Base-by-base conservation (phyloP, 2,888 invertebrate species). In the Gisinianus flammeolus region DNA sequence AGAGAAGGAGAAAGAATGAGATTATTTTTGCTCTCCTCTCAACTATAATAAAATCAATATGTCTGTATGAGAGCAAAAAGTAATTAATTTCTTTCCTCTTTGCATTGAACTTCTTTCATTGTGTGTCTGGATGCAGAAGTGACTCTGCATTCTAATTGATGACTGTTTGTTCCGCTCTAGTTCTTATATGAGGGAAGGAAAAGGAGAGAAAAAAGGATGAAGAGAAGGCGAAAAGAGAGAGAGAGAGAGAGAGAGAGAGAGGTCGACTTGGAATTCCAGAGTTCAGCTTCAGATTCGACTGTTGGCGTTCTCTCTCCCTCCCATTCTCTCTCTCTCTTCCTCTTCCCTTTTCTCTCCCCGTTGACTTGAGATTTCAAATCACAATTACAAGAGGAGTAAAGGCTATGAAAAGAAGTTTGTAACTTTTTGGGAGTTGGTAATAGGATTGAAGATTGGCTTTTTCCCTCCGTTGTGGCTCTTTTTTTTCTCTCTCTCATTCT, bases 361-460 rank as follows among this genome's bases (percentile, higher is more conserved):
- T 70, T 70, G n/a, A n/a, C n/a, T n/a, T n/a, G 54, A 70, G 70
- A 70, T 70, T 54, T 70, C 70, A 70, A 70, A 70, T 70, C 70
- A 70, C 54, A 70, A 70, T 70, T 70, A 70, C 70, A 70, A 52
- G 19, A 69, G 19, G 44, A 10, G 33, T n/a, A 5, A n/a, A 54
- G 30, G 54, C 54, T 26, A 52, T 70, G 70, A 70, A 54, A 70
- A 30, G 30, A 54, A 70, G 70, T 70, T 70, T 70, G 54, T 54
- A 70, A 70, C 70, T 70, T 70, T 70, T 70, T 70, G 70, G n/a
- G 70, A 70, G 52, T 70, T 70, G 28, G 54, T 52, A 70, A 70
- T 70, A 70, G 70, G 70, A 54, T 30, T 70, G 26, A 6, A 30
- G 44, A 68, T 68, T 68, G 19, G 24, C 68, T n/a, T 33, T 68